Percentiles rank a stretch among this genome's conserved stretches.
phyloP scores from a whole-genome alignment of 2,797 vertebrate species.

The Coregonus sp. region DNA sequence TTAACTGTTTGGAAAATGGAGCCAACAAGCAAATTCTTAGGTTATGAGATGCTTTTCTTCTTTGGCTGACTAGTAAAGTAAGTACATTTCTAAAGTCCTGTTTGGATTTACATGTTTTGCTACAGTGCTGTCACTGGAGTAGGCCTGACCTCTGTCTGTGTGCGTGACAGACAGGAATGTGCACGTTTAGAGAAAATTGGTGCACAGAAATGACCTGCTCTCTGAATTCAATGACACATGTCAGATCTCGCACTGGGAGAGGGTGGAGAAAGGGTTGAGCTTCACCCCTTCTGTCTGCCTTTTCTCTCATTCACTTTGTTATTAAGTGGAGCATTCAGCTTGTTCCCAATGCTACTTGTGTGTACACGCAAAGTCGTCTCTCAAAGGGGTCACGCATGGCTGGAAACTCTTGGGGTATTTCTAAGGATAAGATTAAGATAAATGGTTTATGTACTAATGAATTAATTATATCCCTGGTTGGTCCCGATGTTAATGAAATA shows the following conservation, averaged over 20 bases:
- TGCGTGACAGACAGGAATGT: background rate
- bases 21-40: background rate
- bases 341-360: background rate
- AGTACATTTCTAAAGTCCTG: background rate
- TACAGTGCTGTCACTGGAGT: background rate
- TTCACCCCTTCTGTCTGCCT: background rate
- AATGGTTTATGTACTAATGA: background rate
- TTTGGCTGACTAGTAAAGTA: background rate
- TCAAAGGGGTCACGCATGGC: constrained; percentile 2
- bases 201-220: constrained; percentile 12
- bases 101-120: background rate
- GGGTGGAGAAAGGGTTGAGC: background rate
- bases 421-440: constrained; percentile 1
- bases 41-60: background rate
- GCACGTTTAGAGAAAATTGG: background rate
- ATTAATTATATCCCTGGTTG: background rate
- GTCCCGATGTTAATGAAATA: constrained; percentile 1
- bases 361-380: constrained; percentile 1
- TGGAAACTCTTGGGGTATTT: background rate
- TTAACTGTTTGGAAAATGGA: background rate
- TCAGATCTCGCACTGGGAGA: constrained; percentile 15
- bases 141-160: background rate
- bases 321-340: background rate
- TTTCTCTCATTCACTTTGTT: background rate
- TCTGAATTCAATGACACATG: constrained; percentile 15